A percentile compares a stretch with the other conserved stretches of the same genome.
Conservation (phyloP, 2,888 invertebrate genomes). For the Dendrolimus pini region DNA sequence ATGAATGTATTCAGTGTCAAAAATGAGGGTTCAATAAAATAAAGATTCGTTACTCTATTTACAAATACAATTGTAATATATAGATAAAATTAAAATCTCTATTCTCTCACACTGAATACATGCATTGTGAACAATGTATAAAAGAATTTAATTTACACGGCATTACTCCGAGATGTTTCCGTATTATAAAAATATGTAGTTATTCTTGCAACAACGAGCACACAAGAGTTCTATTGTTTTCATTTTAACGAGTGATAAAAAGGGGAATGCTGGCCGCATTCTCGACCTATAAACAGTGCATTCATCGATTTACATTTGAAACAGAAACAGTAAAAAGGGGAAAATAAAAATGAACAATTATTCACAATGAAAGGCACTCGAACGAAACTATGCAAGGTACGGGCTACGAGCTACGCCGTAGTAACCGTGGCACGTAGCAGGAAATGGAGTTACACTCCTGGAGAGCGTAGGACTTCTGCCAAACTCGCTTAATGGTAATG, state of each 20-base stretch:
- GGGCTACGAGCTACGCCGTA: constrained; percentile 41
- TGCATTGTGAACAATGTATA: too few species aligned
- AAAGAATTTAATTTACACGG: too few species aligned
- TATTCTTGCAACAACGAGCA: neutral
- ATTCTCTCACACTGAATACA: too few species aligned
- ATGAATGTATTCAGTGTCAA: too few species aligned
- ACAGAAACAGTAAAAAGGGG: constrained; percentile 10
- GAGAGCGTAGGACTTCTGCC: constrained; percentile 53
- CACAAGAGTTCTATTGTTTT: constrained; percentile 1
- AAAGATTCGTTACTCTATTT: too few species aligned
- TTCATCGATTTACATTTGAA: neutral
- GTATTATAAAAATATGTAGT: neutral
- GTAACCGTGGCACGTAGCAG: constrained; percentile 62
- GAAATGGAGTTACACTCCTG: constrained; percentile 61
- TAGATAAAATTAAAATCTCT: too few species aligned
- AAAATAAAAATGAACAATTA: constrained; percentile 38
- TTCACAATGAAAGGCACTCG: constrained; percentile 47
- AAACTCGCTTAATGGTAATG: constrained; percentile 61
- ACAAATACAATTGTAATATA: too few species aligned
- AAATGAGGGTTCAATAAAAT: too few species aligned
- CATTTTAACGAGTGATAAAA: neutral
- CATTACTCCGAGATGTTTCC: too few species aligned
- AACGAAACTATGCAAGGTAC: constrained; percentile 38
- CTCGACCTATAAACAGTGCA: constrained; percentile 25
- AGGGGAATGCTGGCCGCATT: constrained; percentile 1